Base-by-base conservation (phyloP, 1,140 invertebrate species). In the Leptonema lineaticorne region DNA sequence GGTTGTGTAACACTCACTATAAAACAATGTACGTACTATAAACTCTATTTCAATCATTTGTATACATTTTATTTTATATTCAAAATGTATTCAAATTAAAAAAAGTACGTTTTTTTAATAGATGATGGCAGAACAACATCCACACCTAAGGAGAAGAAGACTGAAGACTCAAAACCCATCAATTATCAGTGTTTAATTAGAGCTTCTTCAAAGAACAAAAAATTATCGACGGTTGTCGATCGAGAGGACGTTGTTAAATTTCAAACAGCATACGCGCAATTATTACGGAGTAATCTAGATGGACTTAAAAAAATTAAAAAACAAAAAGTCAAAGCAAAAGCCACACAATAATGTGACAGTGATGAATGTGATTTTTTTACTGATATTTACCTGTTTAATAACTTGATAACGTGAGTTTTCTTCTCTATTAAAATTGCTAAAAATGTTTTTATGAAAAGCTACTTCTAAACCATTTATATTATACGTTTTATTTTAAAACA, bases 221-320 rank as follows among this genome's bases (percentile, higher is more conserved):
- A 91, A 83, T 86, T 92, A 67, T 83, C 85, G 16, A 92, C 90
- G 67, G 82, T 91, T 71, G 87, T 92, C 78, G 85, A 87, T 78
- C 85, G 89, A 69, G 90, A 87, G 76, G 90, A 92, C 79, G 86
- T 92, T 0, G 90, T 90, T 77, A 91, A 90, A 82, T 92, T 92
- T 78, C 90, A 92, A 76, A 83, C 89, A 73, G 89, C 89, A 2
- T 92, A 92, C 78, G 88, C 88, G 76, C 90, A 86, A 82, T 80
- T 92, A 67, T 78, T 92, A 16, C 89, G 89, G 78, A 86, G 85
- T 7, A 92, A 91, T 78, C 86, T 92, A 80, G 91, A 90, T 82
- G 89, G 89, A 73, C 78, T 93, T 50, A 92, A 91, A 76, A 92
- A 92, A 80, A 79, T 90, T 56, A 91, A 91, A 75, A 92, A 92